phyloP scores from a whole-genome alignment of 2,113 vertebrate species.

The Catagonus wagneri region DNA sequence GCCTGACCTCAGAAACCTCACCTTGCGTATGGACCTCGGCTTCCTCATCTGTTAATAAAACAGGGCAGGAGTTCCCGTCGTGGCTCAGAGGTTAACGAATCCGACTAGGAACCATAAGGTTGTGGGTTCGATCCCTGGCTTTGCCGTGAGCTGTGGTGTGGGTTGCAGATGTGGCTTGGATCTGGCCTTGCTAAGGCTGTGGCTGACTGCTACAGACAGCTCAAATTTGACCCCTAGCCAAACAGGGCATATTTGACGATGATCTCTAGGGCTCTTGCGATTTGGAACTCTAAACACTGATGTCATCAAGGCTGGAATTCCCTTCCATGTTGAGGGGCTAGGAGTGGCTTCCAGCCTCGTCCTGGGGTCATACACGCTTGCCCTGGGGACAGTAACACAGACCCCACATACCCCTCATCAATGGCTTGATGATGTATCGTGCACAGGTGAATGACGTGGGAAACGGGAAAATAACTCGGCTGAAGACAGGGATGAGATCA shows the following conservation, averaged over 20 bases:
- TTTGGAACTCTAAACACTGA: neutral
- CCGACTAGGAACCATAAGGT: no score
- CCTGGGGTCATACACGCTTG: neutral
- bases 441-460: neutral
- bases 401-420: neutral
- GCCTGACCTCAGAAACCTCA: neutral
- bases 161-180: no score
- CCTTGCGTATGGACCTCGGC: neutral
- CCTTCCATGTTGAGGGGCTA: neutral
- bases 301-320: neutral
- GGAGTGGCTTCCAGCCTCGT: neutral
- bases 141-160: no score
- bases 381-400: neutral
- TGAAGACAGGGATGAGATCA: neutral
- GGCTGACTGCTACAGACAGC: no score
- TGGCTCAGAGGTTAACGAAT: no score
- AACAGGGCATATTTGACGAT: neutral
- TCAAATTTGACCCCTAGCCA: no score
- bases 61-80: no score
- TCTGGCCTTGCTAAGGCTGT: no score
- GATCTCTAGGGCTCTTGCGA: neutral
- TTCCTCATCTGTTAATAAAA: neutral
- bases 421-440: neutral
- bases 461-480: neutral
- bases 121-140: no score